Evolutionary conservation across 2,113 vertebrate genomes (phyloP).

Genomic region (Apeltes quadracus): DNA sequence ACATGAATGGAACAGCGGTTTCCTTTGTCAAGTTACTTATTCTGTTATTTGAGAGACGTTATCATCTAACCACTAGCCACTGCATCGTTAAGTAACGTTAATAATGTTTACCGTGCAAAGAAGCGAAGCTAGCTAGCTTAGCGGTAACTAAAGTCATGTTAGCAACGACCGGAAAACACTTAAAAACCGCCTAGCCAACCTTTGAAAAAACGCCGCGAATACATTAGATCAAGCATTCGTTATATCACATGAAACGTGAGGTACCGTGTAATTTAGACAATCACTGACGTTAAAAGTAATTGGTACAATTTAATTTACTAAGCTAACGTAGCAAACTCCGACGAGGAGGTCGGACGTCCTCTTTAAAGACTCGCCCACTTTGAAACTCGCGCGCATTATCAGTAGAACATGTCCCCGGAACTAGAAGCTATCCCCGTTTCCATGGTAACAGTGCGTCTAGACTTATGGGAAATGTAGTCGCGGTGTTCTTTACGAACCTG

Average conservation of each 20-base stretch:
- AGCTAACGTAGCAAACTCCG: conserved; percentile 22
- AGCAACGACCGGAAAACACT: neutral
- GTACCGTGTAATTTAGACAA: neutral
- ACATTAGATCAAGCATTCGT: too few species aligned
- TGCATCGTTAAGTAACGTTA: too few species aligned
- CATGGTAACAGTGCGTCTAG: conserved; percentile 10
- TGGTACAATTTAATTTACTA: neutral
- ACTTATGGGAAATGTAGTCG: conserved; percentile 60
- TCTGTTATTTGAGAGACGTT: neutral
- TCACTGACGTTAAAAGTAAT: neutral
- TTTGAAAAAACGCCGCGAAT: neutral
- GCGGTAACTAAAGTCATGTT: neutral
- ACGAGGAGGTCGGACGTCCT: conserved; percentile 21
- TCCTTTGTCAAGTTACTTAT: neutral
- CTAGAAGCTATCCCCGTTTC: conserved; percentile 2
- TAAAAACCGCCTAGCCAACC: neutral
- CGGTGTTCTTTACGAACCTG: neutral
- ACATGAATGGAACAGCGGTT: neutral
- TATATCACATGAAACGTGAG: fast-evolving
- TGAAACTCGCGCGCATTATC: conserved; percentile 77
- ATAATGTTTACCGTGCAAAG: conserved; percentile 35
- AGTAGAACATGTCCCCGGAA: conserved; percentile 34
- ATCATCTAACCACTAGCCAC: neutral
- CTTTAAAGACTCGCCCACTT: conserved; percentile 66
- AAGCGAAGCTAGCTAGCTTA: conserved; percentile 6